Percentiles rank a stretch among this genome's conserved stretches.
Evolutionary conservation across 2,113 vertebrate genomes (phyloP).

Genomic region (Platichthys stellatus): DNA sequence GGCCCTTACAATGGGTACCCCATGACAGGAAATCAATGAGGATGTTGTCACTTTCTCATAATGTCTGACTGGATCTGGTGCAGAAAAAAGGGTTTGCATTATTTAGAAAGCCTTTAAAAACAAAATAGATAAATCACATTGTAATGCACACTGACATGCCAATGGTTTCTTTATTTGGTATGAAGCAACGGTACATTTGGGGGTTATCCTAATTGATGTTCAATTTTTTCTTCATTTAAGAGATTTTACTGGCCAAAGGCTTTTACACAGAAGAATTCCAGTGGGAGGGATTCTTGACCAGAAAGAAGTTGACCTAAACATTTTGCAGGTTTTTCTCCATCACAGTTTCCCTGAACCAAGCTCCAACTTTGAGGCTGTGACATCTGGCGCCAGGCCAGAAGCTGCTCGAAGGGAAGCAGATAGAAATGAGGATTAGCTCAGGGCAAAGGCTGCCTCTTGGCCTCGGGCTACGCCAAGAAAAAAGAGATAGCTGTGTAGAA

Average conservation of each 20-base stretch:
- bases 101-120: constrained; percentile 14
- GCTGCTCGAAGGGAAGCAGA: constrained; percentile 47
- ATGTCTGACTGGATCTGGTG: background rate
- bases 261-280: background rate
- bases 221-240: background rate
- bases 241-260: background rate
- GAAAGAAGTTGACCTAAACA: constrained; percentile 36
- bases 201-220: background rate
- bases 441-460: constrained; percentile 26
- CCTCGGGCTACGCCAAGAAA: constrained; percentile 31
- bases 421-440: constrained; percentile 54
- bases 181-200: constrained; percentile 49
- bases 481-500: constrained; percentile 15
- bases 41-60: constrained; percentile 20
- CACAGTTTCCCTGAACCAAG: constrained; percentile 60
- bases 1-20: constrained; percentile 23
- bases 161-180: constrained; percentile 53
- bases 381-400: constrained; percentile 59
- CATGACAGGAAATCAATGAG: constrained; percentile 41
- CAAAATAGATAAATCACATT: background rate
- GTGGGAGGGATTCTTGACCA: constrained; percentile 1
- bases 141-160: constrained; percentile 30
- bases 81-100: constrained; percentile 4
- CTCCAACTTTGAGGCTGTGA: constrained; percentile 58
- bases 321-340: constrained; percentile 4